Conservation (phyloP, 2,113 vertebrate species). For the Ictalurus punctatus region DNA sequence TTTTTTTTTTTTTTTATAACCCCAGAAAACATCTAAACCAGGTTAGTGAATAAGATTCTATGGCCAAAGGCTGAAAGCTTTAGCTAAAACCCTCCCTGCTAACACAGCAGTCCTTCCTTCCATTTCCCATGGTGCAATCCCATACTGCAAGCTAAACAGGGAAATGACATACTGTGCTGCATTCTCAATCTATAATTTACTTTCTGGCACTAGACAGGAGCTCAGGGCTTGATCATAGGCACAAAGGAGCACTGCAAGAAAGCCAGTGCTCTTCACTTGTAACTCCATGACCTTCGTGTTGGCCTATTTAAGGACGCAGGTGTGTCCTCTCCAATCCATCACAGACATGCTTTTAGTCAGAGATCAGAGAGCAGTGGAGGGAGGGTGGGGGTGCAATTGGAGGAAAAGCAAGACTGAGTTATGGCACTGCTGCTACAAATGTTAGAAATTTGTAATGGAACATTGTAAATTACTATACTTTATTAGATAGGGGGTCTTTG, state of each 20-base stretch:
- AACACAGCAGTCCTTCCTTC: constrained; percentile 45
- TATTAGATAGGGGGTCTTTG: background rate
- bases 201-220: constrained; percentile 21
- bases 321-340: constrained; percentile 30
- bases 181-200: constrained; percentile 46
- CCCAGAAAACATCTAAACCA: background rate
- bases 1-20: background rate
- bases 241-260: background rate
- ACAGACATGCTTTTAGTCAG: constrained; percentile 22
- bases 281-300: constrained; percentile 17
- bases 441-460: background rate
- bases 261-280: background rate
- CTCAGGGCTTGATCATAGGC: constrained; percentile 10
- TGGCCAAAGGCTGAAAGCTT: background rate
- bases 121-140: constrained; percentile 48
- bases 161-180: constrained; percentile 29
- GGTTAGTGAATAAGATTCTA: background rate
- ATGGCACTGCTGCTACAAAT: background rate
- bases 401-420: background rate
- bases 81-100: constrained; percentile 24
- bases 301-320: constrained; percentile 23
- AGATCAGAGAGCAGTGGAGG: constrained; percentile 3
- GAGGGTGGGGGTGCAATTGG: background rate
- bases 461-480: background rate
- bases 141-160: background rate